Evolutionary conservation across 2,888 invertebrate genomes (phyloP).

Genomic region (Andrena chrysosceles): DNA sequence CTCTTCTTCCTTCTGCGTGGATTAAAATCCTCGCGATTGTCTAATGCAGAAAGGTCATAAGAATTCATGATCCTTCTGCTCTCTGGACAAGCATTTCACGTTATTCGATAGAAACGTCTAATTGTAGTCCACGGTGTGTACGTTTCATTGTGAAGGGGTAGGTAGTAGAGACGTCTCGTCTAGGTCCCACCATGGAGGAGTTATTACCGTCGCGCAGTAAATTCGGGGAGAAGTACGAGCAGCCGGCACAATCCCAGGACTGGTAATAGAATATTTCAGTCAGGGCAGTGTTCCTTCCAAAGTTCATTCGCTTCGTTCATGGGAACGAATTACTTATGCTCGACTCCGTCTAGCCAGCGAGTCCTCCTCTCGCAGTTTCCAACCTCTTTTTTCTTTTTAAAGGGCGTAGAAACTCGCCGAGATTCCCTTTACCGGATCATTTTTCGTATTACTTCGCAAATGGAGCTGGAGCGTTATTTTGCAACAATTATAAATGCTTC

Average conservation of each 20-base stretch:
- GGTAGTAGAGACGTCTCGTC: conserved; percentile 5
- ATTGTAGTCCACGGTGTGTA: background rate
- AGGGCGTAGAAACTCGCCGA: no score
- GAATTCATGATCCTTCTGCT: background rate
- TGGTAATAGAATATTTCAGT: conserved; percentile 49
- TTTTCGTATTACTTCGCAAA: no score
- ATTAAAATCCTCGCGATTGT: no score
- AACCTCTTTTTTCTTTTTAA: no score
- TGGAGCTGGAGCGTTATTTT: no score
- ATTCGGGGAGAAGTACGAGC: conserved; percentile 21
- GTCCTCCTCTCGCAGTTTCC: background rate
- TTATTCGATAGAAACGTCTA: background rate
- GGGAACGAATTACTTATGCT: conserved; percentile 42
- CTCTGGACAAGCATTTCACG: no score
- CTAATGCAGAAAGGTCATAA: background rate
- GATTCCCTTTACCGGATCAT: no score
- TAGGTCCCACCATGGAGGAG: background rate
- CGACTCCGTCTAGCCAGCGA: background rate
- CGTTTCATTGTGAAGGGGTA: conserved; percentile 16
- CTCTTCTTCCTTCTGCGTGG: no score
- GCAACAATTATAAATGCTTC: no score
- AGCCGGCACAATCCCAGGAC: conserved; percentile 20
- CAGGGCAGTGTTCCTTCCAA: conserved; percentile 6
- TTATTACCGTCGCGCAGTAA: conserved; percentile 51
- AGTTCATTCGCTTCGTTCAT: conserved; percentile 31